Evolutionary conservation across 2,888 invertebrate species (phyloP), one percentile per base, ranked within the genome.

Genomic region (Himalopsyche tibetana): DNA sequence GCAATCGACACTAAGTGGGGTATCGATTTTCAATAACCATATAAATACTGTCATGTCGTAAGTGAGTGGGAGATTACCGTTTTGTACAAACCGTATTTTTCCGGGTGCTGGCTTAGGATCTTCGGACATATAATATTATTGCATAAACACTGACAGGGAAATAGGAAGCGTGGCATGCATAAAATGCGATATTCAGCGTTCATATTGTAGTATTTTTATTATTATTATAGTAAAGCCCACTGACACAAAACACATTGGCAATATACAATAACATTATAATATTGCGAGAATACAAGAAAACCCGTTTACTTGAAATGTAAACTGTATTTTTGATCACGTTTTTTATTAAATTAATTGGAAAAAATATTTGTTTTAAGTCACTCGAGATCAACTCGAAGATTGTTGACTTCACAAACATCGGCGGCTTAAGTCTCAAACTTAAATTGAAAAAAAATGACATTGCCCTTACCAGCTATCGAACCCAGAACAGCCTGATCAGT

Each of bases 1-100:
- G 42, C 36, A 45, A 82, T 85, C 51, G 45, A 8, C 85, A 83
- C 51, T 85, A 82, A 83, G 84, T 85, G 63, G 82, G 83, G 56
- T 38, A 82, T 82, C 63, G 80, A 80, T 55, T 83, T 38, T 45
- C 81, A 28, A 55, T 84, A 74, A 63, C n/a, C 69, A 5, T 28
- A 28, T 19, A 36, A 9, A 69, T 69, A 69, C 5, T 69, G 19
- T 69, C 36, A 74, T 74, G 38, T 74, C 74, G 38, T 12, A 36
- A 8, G 74, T 74, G 36, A 74, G 15, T 74, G 9, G 36, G 5
- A 15, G 5, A 36, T 28, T 38, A 36, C 36, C 12, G 15, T 36
- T 36, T 36, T 74, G 51, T 74, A 74, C 74, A 74, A 74, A 74
- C 74, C 74, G 28, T 36, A 36, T 38, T 38, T 28, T 74, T 74